These are phyloP conservation scores for Fissipunctia ypsillon DNA, from an alignment of 2,888 invertebrate genomes.

Conservation along the genomic window DNA sequence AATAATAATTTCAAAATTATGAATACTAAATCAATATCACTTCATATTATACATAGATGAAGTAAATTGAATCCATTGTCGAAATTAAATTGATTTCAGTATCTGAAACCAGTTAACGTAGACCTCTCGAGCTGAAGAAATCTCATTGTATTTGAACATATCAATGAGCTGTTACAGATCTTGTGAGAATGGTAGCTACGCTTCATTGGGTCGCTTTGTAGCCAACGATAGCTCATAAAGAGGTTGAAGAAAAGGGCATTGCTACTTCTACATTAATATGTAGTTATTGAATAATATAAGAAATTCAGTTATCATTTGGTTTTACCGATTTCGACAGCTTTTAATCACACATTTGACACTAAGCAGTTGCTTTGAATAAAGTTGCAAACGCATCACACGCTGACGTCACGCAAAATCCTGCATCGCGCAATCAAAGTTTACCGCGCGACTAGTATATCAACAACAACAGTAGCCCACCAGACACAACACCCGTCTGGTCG, in stretches of 20 bases:
- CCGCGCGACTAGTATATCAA: too few relatives aligned
- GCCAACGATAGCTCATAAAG: conserved; percentile 35
- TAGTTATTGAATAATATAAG: background rate
- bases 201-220: conserved; percentile 56
- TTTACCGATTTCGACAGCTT: background rate
- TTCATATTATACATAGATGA: background rate
- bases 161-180: conserved; percentile 54
- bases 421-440: too few relatives aligned
- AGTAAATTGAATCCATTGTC: conserved; percentile 57
- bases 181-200: conserved; percentile 52
- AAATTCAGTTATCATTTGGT: background rate
- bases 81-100: conserved; percentile 61
- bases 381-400: too few relatives aligned
- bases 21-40: conserved; percentile 23
- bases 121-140: conserved; percentile 52
- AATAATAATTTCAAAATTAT: conserved; percentile 5
- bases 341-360: background rate
- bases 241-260: conserved; percentile 11
- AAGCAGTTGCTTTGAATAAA: background rate
- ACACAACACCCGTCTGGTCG: too few relatives aligned
- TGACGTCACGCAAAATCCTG: too few relatives aligned
- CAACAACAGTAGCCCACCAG: too few relatives aligned
- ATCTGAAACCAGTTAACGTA: conserved; percentile 43
- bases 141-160: conserved; percentile 51
- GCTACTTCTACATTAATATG: background rate